Evolutionary conservation across 1,140 invertebrate species (phyloP).

Genomic region (Macrotrachela quadricornifera): DNA sequence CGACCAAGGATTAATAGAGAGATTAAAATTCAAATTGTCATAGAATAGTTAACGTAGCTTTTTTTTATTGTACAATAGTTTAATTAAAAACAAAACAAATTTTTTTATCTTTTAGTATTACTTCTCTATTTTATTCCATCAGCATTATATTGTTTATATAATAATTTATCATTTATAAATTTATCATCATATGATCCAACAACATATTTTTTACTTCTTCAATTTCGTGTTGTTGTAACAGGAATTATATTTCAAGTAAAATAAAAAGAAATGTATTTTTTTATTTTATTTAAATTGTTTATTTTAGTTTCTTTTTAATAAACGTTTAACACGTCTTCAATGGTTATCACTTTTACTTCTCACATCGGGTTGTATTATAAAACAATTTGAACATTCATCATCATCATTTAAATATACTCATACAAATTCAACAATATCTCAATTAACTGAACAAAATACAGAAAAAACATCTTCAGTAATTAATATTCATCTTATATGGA

Average conservation of each 20-base stretch:
- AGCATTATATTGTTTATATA: constrained; percentile 73
- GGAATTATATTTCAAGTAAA: constrained; percentile 68
- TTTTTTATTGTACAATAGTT: too few relatives aligned
- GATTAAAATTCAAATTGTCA: too few relatives aligned
- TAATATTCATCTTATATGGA: constrained; percentile 10
- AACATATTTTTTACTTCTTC: constrained; percentile 73
- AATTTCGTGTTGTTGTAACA: constrained; percentile 71
- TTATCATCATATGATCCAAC: constrained; percentile 72
- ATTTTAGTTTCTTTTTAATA: constrained; percentile 49
- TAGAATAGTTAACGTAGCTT: too few relatives aligned
- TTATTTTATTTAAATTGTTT: constrained; percentile 27
- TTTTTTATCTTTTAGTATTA: constrained; percentile 47
- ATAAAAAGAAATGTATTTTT: constrained; percentile 12
- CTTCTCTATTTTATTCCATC: constrained; percentile 70
- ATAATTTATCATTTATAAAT: constrained; percentile 78
- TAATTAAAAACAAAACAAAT: too few relatives aligned
- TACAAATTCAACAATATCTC: not conserved
- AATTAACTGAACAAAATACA: too few relatives aligned
- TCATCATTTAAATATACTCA: constrained; percentile 10
- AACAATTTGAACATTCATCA: constrained; percentile 48
- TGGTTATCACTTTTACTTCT: constrained; percentile 68
- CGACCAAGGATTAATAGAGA: too few relatives aligned
- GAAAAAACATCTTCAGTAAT: not conserved
- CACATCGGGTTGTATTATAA: constrained; percentile 70
- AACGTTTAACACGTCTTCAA: constrained; percentile 53